Base-by-base conservation (phyloP, 2,888 invertebrate species). In the Ophion ellenae region DNA sequence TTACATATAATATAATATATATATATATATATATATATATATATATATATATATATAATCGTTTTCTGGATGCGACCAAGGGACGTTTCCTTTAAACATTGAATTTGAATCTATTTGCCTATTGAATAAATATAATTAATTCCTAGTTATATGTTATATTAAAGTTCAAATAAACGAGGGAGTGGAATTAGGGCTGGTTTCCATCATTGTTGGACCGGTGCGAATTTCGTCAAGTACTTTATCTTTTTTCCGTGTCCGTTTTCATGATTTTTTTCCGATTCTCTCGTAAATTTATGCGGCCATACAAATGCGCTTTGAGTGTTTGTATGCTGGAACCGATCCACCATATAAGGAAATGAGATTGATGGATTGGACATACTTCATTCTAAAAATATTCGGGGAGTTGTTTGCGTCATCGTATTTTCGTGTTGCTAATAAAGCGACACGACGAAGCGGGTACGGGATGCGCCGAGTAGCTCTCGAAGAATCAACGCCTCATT, bases 401-500 rank as follows among this genome's bases (percentile, higher is more conserved):
- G 32, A 73, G 61, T 28, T 70, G 67, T 66, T 75, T 74, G 85
- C 81, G 78, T 85, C 85, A 77, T 79, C 64, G 67, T 84, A 40
- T 40, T 40, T 45, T 40, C 40, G 63, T 59, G 57, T 59, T 32
- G 67, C 32, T 74, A 71, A 45, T 47, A 47, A 53, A 64, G 61
- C 63, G 67, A 24, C 14, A 63, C 45, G 10, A 20, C 32, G 64
- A 79, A 20, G 45, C 11, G 28, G 47, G 59, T 24, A 20, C 10
- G 14, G 24, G 47, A 47, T 14, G 40, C 36, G 64, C 59, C 71
- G 82, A 24, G 71, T 59, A 47, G 47, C 36, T 36, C 73, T 11
- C 20, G 20, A 53, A n/a, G 24, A 45, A 17, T 28, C 53, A 57
- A 53, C 40, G 36, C 36, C 28, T 53, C 61, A 40, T 64, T 63